Base-by-base conservation (phyloP, 2,797 vertebrate genomes). In the Neosilurus hyrtlii region DNA sequence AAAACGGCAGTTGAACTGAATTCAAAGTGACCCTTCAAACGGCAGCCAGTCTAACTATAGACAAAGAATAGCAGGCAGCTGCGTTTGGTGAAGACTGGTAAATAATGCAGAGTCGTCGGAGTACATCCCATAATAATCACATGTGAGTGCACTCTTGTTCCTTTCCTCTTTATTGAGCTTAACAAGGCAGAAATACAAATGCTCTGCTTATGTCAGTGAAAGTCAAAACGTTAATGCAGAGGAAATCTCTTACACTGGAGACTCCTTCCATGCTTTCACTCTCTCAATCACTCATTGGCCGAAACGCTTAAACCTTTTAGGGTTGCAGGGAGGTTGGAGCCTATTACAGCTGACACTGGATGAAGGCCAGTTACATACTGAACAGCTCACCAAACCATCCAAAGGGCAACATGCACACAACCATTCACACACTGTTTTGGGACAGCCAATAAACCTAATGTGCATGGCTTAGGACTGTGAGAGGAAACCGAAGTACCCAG, bases 101-200 rank as follows among this genome's bases (percentile, higher is more conserved):
- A 87, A 86, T 87, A 80, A 88, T 85, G 81, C 83, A 87, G 62
- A 57, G 22, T 71, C 18, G 54, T 76, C n/a, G 1, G 35, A 81
- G 63, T 82, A 76, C 16, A 59, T 79, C 79, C 24, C 3, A 54
- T 71, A 77, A 43, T 37, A 76, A 59, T 67, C 68, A 6, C 26
- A 84, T 7, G 22, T 26, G 49, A 51, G 22, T 20, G 11, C 16
- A 11, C 26, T 9, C 37, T 18, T 9, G 49, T 20, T 63, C 26
- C 51, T 24, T 24, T 49, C 24, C 57, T 77, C 3, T 18, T 4
- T 22, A 14, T 14, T 76, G 0, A 43, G 0, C 11, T 35, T 37
- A 30, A 18, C 54, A 26, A 26, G 70, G 9, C 2, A 20, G 26
- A 73, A 56, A 30, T 2, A 56, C 26, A 22, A 62, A 16, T 4